A percentile compares a stretch with the other conserved stretches of the same genome.
Evolutionary conservation across 2,888 invertebrate species (phyloP).

Genomic region (Heteromurus nitidus): DNA sequence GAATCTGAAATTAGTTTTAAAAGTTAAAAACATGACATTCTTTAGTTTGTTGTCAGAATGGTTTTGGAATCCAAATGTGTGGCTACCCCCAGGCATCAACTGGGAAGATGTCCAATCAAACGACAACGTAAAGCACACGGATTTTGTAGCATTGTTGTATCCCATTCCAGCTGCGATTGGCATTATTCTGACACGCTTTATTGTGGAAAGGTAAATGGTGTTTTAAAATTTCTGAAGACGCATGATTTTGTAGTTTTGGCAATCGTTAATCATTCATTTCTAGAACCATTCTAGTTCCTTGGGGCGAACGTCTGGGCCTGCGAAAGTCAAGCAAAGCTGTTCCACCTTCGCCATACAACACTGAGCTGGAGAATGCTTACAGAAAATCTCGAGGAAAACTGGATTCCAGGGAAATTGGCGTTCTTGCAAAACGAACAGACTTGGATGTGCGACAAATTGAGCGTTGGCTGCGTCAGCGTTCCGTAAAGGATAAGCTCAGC

Average conservation of each 20-base stretch:
- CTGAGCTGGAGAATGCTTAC: constrained; percentile 87
- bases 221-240: not conserved
- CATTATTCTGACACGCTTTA: constrained; percentile 84
- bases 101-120: constrained; percentile 91
- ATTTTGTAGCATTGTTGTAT: constrained; percentile 84
- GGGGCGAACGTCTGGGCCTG: constrained; percentile 88
- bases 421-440: constrained; percentile 88
- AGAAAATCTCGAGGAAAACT: constrained; percentile 74
- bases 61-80: constrained; percentile 90
- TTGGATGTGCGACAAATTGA: constrained; percentile 91
- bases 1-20: too few relatives aligned
- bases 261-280: constrained; percentile 75
- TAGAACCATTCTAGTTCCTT: constrained; percentile 88
- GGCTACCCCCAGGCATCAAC: constrained; percentile 93
- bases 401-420: constrained; percentile 80
- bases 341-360: constrained; percentile 81
- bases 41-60: constrained; percentile 76
- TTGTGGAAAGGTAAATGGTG: constrained; percentile 87
- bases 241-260: too few relatives aligned
- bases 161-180: constrained; percentile 88
- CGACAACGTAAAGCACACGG: constrained; percentile 82
- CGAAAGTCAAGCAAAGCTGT: constrained; percentile 77
- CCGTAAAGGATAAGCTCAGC: constrained; percentile 90
- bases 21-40: too few relatives aligned
- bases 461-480: constrained; percentile 90